These are phyloP conservation scores for Altica lythri DNA, from an alignment of 2,888 invertebrate species.

Conservation along the genomic window DNA sequence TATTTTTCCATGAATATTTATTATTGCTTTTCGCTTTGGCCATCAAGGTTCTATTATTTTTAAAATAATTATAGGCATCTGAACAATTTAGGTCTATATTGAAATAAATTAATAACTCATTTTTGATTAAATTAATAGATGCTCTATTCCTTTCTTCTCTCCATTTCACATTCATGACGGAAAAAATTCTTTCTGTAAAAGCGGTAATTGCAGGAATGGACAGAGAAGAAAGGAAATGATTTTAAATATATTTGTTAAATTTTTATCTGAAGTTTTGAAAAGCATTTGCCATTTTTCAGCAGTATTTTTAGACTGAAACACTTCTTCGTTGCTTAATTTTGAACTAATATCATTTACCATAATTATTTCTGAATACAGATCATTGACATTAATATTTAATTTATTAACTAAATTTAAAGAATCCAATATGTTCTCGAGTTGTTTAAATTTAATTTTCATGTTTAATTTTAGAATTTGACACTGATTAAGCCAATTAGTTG, in stretches of 20 bases:
- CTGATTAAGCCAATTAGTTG: too few species aligned
- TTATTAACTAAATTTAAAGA: neutral
- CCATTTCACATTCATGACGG: slow-evolving; percentile 9
- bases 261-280: slow-evolving; percentile 11
- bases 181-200: slow-evolving; percentile 13
- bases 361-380: slow-evolving; percentile 2
- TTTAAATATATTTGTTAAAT: slow-evolving; percentile 12
- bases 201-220: slow-evolving; percentile 11
- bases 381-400: neutral
- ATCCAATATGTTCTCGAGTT: neutral
- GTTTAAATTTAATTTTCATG: neutral
- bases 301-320: neutral
- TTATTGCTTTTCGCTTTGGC: neutral
- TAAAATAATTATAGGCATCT: neutral
- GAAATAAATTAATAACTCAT: neutral
- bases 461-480: neutral
- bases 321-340: slow-evolving; percentile 1
- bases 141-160: neutral
- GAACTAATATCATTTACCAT: slow-evolving; percentile 3
- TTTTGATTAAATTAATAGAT: neutral
- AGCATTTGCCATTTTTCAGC: neutral
- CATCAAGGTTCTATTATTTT: neutral
- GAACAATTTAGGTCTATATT: neutral
- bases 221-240: slow-evolving; percentile 5
- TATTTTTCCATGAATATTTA: neutral